phyloP scores from a whole-genome alignment of 2,888 invertebrate genomes.

The Acanthosepion esculentum region DNA sequence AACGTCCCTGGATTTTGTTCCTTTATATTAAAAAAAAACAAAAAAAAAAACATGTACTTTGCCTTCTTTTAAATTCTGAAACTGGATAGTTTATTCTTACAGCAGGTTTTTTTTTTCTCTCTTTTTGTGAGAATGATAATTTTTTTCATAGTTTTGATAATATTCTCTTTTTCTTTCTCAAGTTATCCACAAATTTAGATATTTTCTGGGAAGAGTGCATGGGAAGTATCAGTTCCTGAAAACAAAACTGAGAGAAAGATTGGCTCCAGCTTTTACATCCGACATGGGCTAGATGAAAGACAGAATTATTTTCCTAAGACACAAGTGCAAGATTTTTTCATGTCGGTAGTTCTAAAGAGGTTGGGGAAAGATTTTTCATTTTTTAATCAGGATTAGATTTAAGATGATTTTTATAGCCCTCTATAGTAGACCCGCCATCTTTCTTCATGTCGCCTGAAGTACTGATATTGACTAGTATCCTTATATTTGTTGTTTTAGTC shows the following conservation, averaged over 20 bases:
- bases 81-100: too few species aligned
- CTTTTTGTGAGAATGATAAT: not conserved
- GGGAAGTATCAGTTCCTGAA: not conserved
- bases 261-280: not conserved
- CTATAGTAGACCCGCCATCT: not conserved
- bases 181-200: not conserved
- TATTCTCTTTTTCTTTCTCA: not conserved
- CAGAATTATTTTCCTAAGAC: not conserved
- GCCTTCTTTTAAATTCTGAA: too few species aligned
- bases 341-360: not conserved
- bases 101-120: not conserved
- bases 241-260: not conserved
- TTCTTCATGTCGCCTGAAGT: not conserved
- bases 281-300: not conserved
- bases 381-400: too few species aligned
- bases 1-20: too few species aligned
- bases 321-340: not conserved
- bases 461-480: not conserved
- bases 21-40: too few species aligned
- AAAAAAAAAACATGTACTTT: too few species aligned
- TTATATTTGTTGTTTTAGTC: not conserved
- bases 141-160: not conserved
- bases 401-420: not conserved
- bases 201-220: not conserved
- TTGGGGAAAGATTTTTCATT: not conserved